Conservation (phyloP, 2,888 invertebrate genomes). For the Heteromyza rotundicornis region DNA sequence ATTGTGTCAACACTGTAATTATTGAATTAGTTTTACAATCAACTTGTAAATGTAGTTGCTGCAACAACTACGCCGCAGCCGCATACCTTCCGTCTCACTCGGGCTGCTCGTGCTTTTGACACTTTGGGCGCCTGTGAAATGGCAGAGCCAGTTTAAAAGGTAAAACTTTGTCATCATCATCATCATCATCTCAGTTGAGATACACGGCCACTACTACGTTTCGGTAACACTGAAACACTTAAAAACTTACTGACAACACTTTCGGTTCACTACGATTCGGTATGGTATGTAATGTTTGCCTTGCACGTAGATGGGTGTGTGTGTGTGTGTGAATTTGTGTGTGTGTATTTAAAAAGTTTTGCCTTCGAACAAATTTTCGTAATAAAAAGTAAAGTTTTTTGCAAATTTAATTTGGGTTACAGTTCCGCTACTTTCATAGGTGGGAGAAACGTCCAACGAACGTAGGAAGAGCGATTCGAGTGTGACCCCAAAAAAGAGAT, state of each 20-base stretch:
- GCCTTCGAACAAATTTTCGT: neutral
- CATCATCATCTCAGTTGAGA: neutral
- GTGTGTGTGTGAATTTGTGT: constrained; percentile 3
- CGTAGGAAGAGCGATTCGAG: too few relatives aligned
- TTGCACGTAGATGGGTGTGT: neutral
- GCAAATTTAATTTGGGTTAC: constrained; percentile 26
- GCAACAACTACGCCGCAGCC: neutral
- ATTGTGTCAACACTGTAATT: constrained; percentile 24
- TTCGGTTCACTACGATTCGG: neutral
- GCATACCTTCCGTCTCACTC: neutral
- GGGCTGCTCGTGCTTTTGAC: constrained; percentile 27
- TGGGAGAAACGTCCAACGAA: too few relatives aligned
- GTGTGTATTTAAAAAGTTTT: constrained; percentile 10
- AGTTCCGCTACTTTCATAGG: too few relatives aligned
- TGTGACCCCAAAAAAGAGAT: too few relatives aligned
- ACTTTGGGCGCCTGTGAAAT: constrained; percentile 26
- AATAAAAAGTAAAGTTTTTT: constrained; percentile 24
- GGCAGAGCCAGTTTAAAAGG: constrained; percentile 18
- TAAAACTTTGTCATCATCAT: constrained; percentile 3
- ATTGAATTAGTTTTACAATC: constrained; percentile 20
- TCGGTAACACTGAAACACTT: neutral
- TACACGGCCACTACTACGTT: neutral
- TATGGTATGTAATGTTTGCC: neutral
- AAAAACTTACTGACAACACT: constrained; percentile 11
- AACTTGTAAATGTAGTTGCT: constrained; percentile 11